Conservation (phyloP, 2,888 invertebrate species). For the Aporophyla nigra region DNA sequence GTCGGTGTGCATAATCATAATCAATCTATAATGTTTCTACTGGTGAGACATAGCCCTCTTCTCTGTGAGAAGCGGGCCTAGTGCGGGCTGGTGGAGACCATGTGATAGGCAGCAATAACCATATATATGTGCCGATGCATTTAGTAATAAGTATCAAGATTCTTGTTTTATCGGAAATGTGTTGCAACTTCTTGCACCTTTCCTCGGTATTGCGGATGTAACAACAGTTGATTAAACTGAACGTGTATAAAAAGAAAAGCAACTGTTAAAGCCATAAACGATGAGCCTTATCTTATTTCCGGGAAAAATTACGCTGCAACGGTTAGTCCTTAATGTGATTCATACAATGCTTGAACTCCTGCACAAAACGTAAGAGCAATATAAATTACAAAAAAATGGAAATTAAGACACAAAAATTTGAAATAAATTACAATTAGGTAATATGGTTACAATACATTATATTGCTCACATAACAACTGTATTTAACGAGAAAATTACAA, state of each 20-base stretch:
- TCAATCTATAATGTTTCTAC: too few species aligned
- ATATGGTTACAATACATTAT: slow-evolving; percentile 20
- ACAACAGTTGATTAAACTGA: slow-evolving; percentile 5
- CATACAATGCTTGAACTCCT: background rate
- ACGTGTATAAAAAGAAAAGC: slow-evolving; percentile 6
- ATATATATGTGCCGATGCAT: slow-evolving; percentile 47
- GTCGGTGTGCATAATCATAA: slow-evolving; percentile 51
- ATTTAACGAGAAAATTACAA: slow-evolving; percentile 42
- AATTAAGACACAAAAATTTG: background rate
- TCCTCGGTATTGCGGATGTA: slow-evolving; percentile 6
- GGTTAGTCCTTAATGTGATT: background rate
- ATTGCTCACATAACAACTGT: slow-evolving; percentile 18
- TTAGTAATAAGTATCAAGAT: slow-evolving; percentile 12
- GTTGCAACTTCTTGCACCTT: slow-evolving; percentile 21
- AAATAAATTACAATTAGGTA: slow-evolving; percentile 19
- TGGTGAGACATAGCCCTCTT: too few species aligned
- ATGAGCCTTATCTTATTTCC: slow-evolving; percentile 25
- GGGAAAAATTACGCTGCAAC: slow-evolving; percentile 4
- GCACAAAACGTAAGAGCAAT: background rate
- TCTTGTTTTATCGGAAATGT: slow-evolving; percentile 19
- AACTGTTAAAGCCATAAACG: background rate
- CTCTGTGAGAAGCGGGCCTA: too few species aligned
- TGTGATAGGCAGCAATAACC: slow-evolving; percentile 58
- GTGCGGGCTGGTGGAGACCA: too few species aligned
- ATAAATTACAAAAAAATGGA: slow-evolving; percentile 18